Percentiles rank a stretch among this genome's conserved stretches.
phyloP scores from a whole-genome alignment of 2,888 invertebrate species.

The Leucophora obtusa region DNA sequence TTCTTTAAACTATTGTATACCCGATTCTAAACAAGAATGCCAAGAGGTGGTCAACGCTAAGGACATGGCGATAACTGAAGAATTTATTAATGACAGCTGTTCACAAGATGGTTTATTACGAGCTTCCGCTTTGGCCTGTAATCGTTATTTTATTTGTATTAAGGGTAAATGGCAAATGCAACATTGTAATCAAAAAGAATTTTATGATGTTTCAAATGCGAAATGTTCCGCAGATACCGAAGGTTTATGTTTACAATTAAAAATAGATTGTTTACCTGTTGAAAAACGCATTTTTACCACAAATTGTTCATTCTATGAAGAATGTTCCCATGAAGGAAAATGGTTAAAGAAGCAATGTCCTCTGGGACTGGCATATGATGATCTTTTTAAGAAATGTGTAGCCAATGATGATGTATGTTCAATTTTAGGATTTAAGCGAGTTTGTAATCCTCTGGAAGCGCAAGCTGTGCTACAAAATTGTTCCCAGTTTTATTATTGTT shows the following conservation, averaged over 20 bases:
- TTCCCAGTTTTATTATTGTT: slow-evolving; percentile 70
- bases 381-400: slow-evolving; percentile 61
- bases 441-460: slow-evolving; percentile 67
- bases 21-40: slow-evolving; percentile 69
- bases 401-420: slow-evolving; percentile 69
- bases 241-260: slow-evolving; percentile 25
- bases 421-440: slow-evolving; percentile 69
- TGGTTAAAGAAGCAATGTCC: slow-evolving; percentile 66
- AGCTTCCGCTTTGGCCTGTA: slow-evolving; percentile 61
- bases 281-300: slow-evolving; percentile 48
- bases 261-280: slow-evolving; percentile 59
- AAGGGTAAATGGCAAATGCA: slow-evolving; percentile 60
- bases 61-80: slow-evolving; percentile 17
- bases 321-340: slow-evolving; percentile 60
- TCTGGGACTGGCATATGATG: slow-evolving; percentile 63
- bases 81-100: slow-evolving; percentile 64
- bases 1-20: slow-evolving; percentile 70
- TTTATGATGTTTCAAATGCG: slow-evolving; percentile 63
- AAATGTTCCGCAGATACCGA: slow-evolving; percentile 62
- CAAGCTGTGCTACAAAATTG: slow-evolving; percentile 67
- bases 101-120: slow-evolving; percentile 67
- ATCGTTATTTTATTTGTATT: slow-evolving; percentile 66
- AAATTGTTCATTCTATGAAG: slow-evolving; percentile 66
- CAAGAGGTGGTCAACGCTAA: not conserved
- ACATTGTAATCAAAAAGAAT: slow-evolving; percentile 60